These are phyloP conservation scores for Sinocyclocheilus grahami DNA, from an alignment of 2,113 vertebrate genomes.

Conservation along the genomic window DNA sequence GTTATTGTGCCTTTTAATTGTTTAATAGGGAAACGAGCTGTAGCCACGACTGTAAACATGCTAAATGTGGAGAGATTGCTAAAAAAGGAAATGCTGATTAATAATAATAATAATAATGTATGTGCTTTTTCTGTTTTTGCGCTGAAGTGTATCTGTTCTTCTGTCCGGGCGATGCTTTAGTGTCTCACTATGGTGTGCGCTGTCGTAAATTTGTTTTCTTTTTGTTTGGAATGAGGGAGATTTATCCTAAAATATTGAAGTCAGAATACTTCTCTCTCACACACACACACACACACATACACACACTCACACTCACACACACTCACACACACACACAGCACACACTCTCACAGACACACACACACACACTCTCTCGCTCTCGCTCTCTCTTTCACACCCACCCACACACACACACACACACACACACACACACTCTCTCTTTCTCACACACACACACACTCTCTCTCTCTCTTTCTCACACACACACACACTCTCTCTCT, in stretches of 20 bases:
- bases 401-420: too few species aligned
- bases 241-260: conserved; percentile 48
- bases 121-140: background rate
- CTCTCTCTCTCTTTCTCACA: too few species aligned
- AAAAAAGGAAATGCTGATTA: background rate
- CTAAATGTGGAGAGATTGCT: background rate
- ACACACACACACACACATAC: too few species aligned
- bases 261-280: background rate
- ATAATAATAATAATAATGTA: background rate
- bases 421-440: too few species aligned
- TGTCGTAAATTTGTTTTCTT: conserved; percentile 49
- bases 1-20: background rate
- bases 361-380: too few species aligned
- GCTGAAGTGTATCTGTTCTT: background rate
- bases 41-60: background rate
- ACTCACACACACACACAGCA: too few species aligned
- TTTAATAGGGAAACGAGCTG: too few species aligned
- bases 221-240: conserved; percentile 47
- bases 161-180: conserved; percentile 7
- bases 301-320: too few species aligned
- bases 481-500: too few species aligned
- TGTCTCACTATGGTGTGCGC: conserved; percentile 27
- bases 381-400: too few species aligned
- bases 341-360: too few species aligned
- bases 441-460: too few species aligned